These are phyloP conservation scores for Holothuria glaberrima DNA, from an alignment of 35 echinoderm and acorn worm genomes.

Conservation along the genomic window DNA sequence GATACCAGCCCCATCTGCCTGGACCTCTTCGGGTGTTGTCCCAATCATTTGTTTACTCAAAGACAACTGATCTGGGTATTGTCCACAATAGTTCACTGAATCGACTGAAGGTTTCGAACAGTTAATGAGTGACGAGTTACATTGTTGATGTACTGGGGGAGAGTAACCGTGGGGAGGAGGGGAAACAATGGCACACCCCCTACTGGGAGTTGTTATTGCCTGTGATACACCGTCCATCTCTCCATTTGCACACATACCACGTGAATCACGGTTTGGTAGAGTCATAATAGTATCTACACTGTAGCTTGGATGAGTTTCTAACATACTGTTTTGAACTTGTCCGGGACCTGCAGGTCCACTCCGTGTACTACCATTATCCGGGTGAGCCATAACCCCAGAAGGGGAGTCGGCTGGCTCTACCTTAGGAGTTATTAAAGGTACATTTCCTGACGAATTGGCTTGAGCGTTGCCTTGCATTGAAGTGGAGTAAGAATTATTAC, in stretches of 20 bases:
- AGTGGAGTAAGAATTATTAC: slow-evolving; percentile 37
- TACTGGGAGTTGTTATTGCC: slow-evolving; percentile 53
- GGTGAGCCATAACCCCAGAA: slow-evolving; percentile 61
- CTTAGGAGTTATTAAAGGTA: slow-evolving; percentile 80
- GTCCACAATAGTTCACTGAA: slow-evolving; percentile 63
- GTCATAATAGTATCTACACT: slow-evolving; percentile 95
- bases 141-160: slow-evolving; percentile 61
- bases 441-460: slow-evolving; percentile 38
- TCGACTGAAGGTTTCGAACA: slow-evolving; percentile 65
- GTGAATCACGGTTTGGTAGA: slow-evolving; percentile 56
- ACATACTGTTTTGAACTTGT: background rate
- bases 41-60: slow-evolving; percentile 99
- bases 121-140: slow-evolving; percentile 57
- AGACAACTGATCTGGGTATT: slow-evolving; percentile 75
- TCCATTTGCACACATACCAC: slow-evolving; percentile 52
- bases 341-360: background rate
- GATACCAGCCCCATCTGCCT: slow-evolving; percentile 68
- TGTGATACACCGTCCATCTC: slow-evolving; percentile 75
- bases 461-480: slow-evolving; percentile 43
- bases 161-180: slow-evolving; percentile 90
- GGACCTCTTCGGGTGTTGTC: slow-evolving; percentile 94
- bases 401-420: slow-evolving; percentile 93
- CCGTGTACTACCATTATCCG: slow-evolving; percentile 12
- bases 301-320: slow-evolving; percentile 63
- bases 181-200: slow-evolving; percentile 74